Evolutionary conservation across 2,797 vertebrate species (phyloP).

Genomic region (Melanotaenia nigrans): DNA sequence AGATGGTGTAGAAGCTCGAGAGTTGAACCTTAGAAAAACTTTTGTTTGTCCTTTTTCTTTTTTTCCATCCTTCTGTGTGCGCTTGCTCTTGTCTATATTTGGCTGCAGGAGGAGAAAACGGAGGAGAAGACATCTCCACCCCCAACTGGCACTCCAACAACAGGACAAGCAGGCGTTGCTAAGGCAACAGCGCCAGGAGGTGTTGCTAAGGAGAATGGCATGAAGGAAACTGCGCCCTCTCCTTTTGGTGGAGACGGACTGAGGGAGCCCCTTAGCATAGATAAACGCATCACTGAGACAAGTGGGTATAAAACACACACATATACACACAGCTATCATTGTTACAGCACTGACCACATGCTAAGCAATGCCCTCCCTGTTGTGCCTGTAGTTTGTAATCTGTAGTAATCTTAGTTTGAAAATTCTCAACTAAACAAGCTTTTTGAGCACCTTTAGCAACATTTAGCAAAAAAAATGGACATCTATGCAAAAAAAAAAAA

Average conservation of each 20-base stretch:
- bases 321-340: not conserved
- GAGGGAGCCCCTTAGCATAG: constrained; percentile 88
- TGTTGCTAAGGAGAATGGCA: constrained; percentile 85
- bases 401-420: too few relatives aligned
- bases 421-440: not conserved
- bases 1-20: constrained; percentile 50
- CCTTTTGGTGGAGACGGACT: constrained; percentile 84
- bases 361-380: not conserved
- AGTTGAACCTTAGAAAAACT: not conserved
- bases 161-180: constrained; percentile 65
- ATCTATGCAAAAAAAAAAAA: not conserved
- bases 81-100: constrained; percentile 47
- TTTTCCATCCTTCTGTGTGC: constrained; percentile 63
- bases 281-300: constrained; percentile 92
- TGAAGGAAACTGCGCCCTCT: constrained; percentile 79
- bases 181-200: constrained; percentile 74
- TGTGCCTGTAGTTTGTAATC: not conserved
- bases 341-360: not conserved
- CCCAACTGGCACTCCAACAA: constrained; percentile 68
- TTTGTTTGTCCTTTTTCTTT: constrained; percentile 1
- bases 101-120: constrained; percentile 83
- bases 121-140: constrained; percentile 79
- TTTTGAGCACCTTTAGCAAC: not conserved
- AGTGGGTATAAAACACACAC: constrained; percentile 80
- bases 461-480: too few relatives aligned